Evolutionary conservation across 2,797 vertebrate species (phyloP).

Genomic region (Danio jaintianensis): DNA sequence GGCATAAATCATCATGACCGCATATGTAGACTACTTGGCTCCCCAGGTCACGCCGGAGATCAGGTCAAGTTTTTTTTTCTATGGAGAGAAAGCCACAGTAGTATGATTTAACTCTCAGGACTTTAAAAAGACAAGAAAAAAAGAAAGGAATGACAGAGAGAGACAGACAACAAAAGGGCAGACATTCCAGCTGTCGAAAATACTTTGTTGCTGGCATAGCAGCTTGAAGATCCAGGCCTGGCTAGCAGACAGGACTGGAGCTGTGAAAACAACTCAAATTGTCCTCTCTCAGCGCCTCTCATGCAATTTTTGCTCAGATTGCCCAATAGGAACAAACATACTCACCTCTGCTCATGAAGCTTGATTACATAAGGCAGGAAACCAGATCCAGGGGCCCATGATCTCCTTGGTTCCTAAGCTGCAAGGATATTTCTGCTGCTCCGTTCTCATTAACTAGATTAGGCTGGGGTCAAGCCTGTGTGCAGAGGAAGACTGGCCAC

Average conservation of each 20-base stretch:
- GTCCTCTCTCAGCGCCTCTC: slow-evolving; percentile 14
- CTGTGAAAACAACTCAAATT: slow-evolving; percentile 32
- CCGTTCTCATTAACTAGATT: slow-evolving; percentile 38
- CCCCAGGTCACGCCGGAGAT: slow-evolving; percentile 34
- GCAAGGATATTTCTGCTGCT: slow-evolving; percentile 16
- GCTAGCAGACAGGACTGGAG: slow-evolving; percentile 20
- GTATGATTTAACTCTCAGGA: background rate
- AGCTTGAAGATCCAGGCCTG: slow-evolving; percentile 26
- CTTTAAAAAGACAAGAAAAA: background rate
- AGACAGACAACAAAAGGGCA: slow-evolving; percentile 26
- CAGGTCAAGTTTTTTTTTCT: slow-evolving; percentile 14
- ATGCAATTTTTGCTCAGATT: slow-evolving; percentile 2
- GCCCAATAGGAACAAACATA: background rate
- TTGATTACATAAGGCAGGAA: slow-evolving; percentile 30
- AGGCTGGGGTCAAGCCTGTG: slow-evolving; percentile 15
- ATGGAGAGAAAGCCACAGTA: background rate
- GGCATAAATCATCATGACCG: slow-evolving; percentile 31
- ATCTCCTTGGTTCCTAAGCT: slow-evolving; percentile 14
- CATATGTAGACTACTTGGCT: slow-evolving; percentile 27
- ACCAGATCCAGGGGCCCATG: background rate
- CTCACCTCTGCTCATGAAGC: slow-evolving; percentile 16
- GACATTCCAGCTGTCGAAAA: slow-evolving; percentile 50
- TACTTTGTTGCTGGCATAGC: slow-evolving; percentile 33
- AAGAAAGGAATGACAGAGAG: background rate
- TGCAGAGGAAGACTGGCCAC: slow-evolving; percentile 3